Evolutionary conservation across 2,888 invertebrate genomes (phyloP).

Genomic region (Dolichomitus sp.): DNA sequence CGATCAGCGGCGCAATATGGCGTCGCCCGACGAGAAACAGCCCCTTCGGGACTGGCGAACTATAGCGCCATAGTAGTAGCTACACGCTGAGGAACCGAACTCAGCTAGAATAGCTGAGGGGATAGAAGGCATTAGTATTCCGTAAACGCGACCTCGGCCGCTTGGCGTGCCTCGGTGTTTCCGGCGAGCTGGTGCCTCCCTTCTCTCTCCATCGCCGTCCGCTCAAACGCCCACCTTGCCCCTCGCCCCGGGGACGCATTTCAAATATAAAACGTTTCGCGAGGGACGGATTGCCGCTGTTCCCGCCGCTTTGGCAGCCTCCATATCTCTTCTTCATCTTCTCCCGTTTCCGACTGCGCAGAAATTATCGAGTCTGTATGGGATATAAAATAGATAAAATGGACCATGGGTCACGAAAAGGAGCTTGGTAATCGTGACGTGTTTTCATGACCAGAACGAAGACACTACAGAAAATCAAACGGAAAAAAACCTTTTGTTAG

Average conservation of each 20-base stretch:
- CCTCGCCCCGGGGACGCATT: conserved; percentile 65
- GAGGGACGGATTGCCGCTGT: conserved; percentile 14
- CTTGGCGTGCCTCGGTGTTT: conserved; percentile 75
- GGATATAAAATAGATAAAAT: conserved; percentile 58
- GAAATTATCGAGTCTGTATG: conserved; percentile 63
- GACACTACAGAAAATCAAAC: neutral
- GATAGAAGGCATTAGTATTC: conserved; percentile 78
- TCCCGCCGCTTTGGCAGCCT: conserved; percentile 34
- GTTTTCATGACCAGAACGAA: neutral
- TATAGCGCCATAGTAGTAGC: conserved; percentile 53
- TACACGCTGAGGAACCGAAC: conserved; percentile 48
- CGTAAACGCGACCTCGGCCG: conserved; percentile 71
- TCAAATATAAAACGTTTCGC: conserved; percentile 70
- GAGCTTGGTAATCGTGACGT: conserved; percentile 45
- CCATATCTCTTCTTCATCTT: conserved; percentile 29
- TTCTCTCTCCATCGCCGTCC: conserved; percentile 48
- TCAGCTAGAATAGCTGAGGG: conserved; percentile 64
- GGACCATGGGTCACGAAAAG: conserved; percentile 58
- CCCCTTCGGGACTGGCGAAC: conserved; percentile 72
- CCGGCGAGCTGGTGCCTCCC: conserved; percentile 71
- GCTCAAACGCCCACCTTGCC: conserved; percentile 41
- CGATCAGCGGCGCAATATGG: conserved; percentile 76
- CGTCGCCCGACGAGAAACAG: conserved; percentile 71
- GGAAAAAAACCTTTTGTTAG: neutral
- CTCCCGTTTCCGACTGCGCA: conserved; percentile 29